A percentile compares a stretch with the other conserved stretches of the same genome.
phyloP scores from a whole-genome alignment of 2,797 vertebrate genomes.

The Hypotaenidia okinawae region DNA sequence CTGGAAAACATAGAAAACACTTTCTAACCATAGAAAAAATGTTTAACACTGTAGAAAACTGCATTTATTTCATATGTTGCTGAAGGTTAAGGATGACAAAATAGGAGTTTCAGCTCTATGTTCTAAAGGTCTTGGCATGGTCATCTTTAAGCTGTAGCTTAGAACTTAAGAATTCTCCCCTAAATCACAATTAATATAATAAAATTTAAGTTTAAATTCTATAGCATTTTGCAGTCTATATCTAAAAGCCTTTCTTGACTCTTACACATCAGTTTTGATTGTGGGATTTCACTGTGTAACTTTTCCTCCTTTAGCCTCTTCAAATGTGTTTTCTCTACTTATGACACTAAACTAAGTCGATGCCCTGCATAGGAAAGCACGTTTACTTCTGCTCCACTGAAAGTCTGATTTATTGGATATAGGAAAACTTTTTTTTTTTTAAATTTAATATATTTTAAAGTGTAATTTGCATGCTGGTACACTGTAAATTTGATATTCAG shows the following conservation, averaged over 20 bases:
- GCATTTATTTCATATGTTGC: neutral
- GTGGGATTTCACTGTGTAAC: neutral
- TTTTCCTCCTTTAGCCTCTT: neutral
- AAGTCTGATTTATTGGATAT: slow-evolving; percentile 29
- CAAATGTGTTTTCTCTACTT: neutral
- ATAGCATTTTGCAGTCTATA: neutral
- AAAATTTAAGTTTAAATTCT: neutral
- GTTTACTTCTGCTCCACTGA: slow-evolving; percentile 12
- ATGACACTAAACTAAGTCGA: neutral
- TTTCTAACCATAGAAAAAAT: neutral
- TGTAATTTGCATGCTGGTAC: neutral
- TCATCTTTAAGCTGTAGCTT: neutral
- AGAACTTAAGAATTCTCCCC: fast-evolving
- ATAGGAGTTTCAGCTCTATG: neutral
- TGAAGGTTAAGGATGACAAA: neutral
- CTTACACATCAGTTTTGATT: neutral
- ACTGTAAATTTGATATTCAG: slow-evolving; percentile 7
- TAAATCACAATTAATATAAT: neutral
- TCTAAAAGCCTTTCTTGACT: neutral
- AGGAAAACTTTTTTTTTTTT: neutral
- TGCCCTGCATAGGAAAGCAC: slow-evolving; percentile 34
- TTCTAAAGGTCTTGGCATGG: neutral
- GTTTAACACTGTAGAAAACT: neutral
- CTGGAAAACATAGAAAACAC: too few species aligned
- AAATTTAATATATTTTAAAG: neutral